A percentile compares a stretch with the other conserved stretches of the same genome.
These are phyloP conservation scores for Cossypha heuglini DNA, from an alignment of 2,797 vertebrate species.

Conservation along the genomic window DNA sequence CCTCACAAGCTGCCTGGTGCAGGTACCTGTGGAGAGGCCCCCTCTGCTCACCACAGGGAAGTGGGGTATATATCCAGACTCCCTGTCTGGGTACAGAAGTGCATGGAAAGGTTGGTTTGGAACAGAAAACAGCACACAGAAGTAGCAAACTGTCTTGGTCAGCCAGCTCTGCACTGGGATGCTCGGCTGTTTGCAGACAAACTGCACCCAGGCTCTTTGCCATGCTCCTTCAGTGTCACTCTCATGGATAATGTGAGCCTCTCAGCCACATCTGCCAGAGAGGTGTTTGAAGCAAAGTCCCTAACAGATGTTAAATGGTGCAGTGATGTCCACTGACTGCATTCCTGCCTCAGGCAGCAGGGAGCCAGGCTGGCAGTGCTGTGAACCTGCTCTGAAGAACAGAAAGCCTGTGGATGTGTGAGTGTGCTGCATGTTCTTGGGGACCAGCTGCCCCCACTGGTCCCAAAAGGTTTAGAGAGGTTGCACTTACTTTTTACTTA, in stretches of 20 bases:
- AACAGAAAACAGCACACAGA: not conserved
- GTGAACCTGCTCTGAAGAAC: not conserved
- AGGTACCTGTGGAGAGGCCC: not conserved
- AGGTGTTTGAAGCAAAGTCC: not conserved
- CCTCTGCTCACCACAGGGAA: not conserved
- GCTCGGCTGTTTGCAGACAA: not conserved
- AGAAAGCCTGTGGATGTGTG: not conserved
- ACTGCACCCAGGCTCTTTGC: not conserved
- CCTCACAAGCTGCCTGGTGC: not conserved
- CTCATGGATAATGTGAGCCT: not conserved
- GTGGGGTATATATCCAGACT: not conserved
- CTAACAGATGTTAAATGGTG: not conserved
- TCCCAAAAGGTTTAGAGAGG: not conserved
- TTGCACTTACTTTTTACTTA: not conserved
- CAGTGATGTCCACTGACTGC: not conserved
- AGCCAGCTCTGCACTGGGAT: not conserved
- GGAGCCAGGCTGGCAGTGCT: not conserved
- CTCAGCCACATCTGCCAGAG: not conserved
- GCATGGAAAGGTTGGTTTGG: not conserved
- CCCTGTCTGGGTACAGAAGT: not conserved
- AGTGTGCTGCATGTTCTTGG: fast-evolving
- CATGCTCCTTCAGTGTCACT: not conserved
- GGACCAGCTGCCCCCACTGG: fast-evolving
- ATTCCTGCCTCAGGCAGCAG: not conserved
- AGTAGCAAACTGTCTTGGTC: not conserved